Percentiles rank a stretch among this genome's conserved stretches.
Evolutionary conservation across 2,113 vertebrate genomes (phyloP).

Genomic region (Buteo buteo): DNA sequence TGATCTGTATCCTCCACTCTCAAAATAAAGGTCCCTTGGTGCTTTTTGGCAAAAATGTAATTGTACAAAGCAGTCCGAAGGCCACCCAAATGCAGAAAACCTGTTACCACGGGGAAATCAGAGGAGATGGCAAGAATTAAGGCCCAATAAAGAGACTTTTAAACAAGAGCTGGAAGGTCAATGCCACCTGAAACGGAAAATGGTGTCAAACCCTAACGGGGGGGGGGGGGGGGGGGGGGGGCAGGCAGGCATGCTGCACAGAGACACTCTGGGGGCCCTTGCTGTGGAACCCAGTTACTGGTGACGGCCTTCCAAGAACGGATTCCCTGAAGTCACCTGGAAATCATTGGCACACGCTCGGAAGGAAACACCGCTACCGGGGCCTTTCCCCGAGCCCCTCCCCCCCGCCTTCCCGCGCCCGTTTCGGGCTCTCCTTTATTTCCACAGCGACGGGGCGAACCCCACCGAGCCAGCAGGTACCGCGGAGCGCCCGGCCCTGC

Average conservation of each 20-base stretch:
- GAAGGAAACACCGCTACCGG: too few relatives aligned
- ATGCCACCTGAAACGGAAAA: rapidly evolving
- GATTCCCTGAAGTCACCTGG: rapidly evolving
- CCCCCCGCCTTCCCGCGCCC: background rate
- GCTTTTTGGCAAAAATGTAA: slow-evolving; percentile 91
- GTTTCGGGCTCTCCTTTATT: too few relatives aligned
- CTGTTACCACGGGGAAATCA: slow-evolving; percentile 38
- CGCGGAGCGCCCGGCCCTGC: too few relatives aligned
- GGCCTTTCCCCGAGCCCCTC: too few relatives aligned
- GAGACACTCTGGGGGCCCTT: background rate
- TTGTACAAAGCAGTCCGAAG: slow-evolving; percentile 95
- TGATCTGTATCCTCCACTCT: slow-evolving; percentile 93
- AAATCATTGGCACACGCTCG: background rate
- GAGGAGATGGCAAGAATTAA: rapidly evolving
- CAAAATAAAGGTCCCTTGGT: slow-evolving; percentile 83
- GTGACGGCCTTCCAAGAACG: rapidly evolving
- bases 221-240: too few relatives aligned
- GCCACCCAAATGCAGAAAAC: slow-evolving; percentile 90
- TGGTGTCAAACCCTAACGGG: rapidly evolving
- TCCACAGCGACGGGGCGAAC: too few relatives aligned
- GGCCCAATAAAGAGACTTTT: rapidly evolving
- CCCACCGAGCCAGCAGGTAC: too few relatives aligned
- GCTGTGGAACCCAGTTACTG: rapidly evolving
- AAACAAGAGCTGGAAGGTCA: rapidly evolving
- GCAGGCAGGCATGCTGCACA: rapidly evolving